phyloP scores from a whole-genome alignment of 2,888 invertebrate genomes.

The Drosophila dives region DNA sequence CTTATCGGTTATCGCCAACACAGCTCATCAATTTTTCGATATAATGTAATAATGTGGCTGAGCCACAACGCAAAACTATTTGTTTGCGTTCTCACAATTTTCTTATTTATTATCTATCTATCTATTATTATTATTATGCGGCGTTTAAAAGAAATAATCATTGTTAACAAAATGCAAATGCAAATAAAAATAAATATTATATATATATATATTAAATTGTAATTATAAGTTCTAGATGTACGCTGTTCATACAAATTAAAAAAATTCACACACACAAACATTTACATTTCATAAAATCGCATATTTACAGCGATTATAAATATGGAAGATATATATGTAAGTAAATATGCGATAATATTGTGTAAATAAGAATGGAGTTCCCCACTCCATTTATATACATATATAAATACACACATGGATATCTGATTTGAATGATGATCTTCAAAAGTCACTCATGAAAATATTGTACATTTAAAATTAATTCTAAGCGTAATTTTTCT shows the following conservation, averaged over 20 bases:
- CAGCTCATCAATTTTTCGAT: constrained; percentile 54
- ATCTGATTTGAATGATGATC: constrained; percentile 61
- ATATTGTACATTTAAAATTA: constrained; percentile 74
- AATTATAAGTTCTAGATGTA: constrained; percentile 62
- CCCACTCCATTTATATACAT: constrained; percentile 53
- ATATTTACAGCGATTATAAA: constrained; percentile 39
- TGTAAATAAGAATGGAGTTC: constrained; percentile 47
- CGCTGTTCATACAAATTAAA: constrained; percentile 66
- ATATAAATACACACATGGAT: constrained; percentile 49
- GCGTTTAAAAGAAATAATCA: constrained; percentile 43
- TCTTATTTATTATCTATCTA: constrained; percentile 56
- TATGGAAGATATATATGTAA: constrained; percentile 5
- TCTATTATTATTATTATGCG: constrained; percentile 36
- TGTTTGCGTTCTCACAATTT: constrained; percentile 23
- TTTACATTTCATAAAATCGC: constrained; percentile 30
- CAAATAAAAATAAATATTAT: constrained; percentile 67
- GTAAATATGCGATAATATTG: constrained; percentile 34
- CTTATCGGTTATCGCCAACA: constrained; percentile 19
- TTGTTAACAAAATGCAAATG: constrained; percentile 71
- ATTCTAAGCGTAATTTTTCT: constrained; percentile 77
- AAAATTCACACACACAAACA: constrained; percentile 24
- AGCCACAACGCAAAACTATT: constrained; percentile 62
- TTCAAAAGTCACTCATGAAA: constrained; percentile 68
- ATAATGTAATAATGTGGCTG: constrained; percentile 77
- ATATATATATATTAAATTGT: constrained; percentile 49